Evolutionary conservation across 2,797 vertebrate species (phyloP), one percentile per base, ranked within the genome.

Genomic region (Sebastes taczanowskii): DNA sequence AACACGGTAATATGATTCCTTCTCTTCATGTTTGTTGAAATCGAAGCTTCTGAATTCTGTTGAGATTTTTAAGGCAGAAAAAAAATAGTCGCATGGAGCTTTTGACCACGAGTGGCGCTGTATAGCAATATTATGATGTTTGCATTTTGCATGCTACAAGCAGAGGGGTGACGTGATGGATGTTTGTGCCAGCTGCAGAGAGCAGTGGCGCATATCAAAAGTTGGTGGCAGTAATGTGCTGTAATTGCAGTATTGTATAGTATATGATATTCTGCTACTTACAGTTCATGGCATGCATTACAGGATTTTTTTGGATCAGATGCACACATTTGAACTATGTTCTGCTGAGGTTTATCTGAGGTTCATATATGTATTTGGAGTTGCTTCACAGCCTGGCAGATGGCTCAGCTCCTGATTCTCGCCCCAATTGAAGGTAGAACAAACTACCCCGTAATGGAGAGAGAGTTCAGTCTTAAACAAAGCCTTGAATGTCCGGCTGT

Each of bases 401-500:
- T 52, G 49, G 42, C 42, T 46, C 16, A 20, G 16, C 42, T 46
- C 16, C 7, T 20, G 42, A 46, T 46, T 76, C 55, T 56, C 23
- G 0, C 78, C 56, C 32, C 60, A 58, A 86, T 74, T 78, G 52
- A 42, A 66, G 70, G 49, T 69, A 74, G 35, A 72, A 80, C 76
- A 87, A 79, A 86, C 80, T 80, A 34, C 29, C 14, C 52, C 16
- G 38, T 76, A 73, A 81, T 71, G 71, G 74, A 88, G 70, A 7
- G 9, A 75, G 42, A 66, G 61, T 23, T 77, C 68, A 13, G 34
- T 80, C 55, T 83, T 38, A 64, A 81, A 72, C 65, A 60, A 67
- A 77, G 67, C 80, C 65, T 42, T 70, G 52, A 68, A 63, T 71
- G 80, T 87, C 86, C 82, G 82, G 72, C 74, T 67, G 58, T 29